Conservation (phyloP, 2,888 invertebrate species). For the Stenolophus ochropezus region DNA sequence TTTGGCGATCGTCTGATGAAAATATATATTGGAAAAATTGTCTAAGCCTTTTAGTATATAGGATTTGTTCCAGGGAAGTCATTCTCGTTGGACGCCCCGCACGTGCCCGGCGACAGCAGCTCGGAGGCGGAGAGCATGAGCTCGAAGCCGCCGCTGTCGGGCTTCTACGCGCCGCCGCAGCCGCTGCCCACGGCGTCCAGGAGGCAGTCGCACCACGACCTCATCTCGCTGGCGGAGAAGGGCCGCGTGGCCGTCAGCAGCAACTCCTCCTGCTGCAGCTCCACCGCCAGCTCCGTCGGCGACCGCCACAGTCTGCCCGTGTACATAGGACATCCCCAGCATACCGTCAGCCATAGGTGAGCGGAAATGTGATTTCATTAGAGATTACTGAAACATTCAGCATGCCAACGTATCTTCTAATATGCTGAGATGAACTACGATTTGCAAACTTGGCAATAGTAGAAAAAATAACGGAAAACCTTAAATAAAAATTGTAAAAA, state of each 20-base stretch:
- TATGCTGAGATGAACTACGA: no score
- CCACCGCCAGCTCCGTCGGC: constrained; percentile 76
- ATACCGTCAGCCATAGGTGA: constrained; percentile 56
- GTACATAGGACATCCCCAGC: constrained; percentile 52
- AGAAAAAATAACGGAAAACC: no score
- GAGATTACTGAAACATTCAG: no score
- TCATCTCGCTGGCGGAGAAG: constrained; percentile 75
- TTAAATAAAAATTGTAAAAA: no score
- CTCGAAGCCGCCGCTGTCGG: constrained; percentile 78
- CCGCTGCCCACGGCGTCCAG: constrained; percentile 69
- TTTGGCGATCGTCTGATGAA: no score
- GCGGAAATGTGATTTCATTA: no score
- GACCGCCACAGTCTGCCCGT: constrained; percentile 66
- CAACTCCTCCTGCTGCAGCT: constrained; percentile 74
- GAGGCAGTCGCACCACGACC: constrained; percentile 69
- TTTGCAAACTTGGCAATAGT: no score
- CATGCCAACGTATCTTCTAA: no score
- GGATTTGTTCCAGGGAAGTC: constrained; percentile 43
- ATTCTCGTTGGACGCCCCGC: constrained; percentile 42
- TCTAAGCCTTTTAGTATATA: no score
- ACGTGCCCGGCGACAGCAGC: constrained; percentile 69
- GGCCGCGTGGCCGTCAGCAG: constrained; percentile 73
- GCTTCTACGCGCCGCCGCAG: constrained; percentile 65
- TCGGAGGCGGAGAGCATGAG: constrained; percentile 83
- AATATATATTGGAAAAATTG: no score